phyloP scores from a whole-genome alignment of 2,888 invertebrate genomes.

The Cerastis leucographa region DNA sequence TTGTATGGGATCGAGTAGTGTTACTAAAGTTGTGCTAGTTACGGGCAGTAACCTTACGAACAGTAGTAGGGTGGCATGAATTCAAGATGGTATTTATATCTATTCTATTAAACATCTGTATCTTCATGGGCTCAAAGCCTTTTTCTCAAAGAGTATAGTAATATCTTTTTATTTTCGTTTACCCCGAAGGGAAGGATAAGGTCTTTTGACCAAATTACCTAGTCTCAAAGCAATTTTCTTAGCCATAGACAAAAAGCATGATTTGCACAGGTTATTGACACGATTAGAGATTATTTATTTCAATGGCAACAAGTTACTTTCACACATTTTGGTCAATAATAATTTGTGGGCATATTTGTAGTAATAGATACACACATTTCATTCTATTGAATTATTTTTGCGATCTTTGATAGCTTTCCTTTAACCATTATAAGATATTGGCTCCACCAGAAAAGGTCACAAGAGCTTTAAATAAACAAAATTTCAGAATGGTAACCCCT shows the following conservation, averaged over 20 bases:
- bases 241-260: conserved; percentile 19
- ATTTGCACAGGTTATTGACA: conserved; percentile 4
- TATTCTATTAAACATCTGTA: no score
- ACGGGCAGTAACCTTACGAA: no score
- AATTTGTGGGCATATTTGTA: neutral
- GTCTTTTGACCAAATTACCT: no score
- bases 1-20: no score
- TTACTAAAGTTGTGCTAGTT: no score
- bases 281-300: conserved; percentile 21
- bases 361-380: neutral
- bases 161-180: no score
- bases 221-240: neutral
- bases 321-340: neutral
- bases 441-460: conserved; percentile 49
- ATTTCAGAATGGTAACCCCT: conserved; percentile 76
- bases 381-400: no score
- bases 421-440: neutral
- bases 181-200: no score
- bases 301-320: conserved; percentile 29
- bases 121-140: no score
- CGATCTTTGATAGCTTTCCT: neutral
- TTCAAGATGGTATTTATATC: no score
- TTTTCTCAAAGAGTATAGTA: no score
- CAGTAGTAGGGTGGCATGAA: no score
- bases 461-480: conserved; percentile 39